Base-by-base conservation (phyloP, 2,888 invertebrate genomes). In the Nyleta sp. region DNA sequence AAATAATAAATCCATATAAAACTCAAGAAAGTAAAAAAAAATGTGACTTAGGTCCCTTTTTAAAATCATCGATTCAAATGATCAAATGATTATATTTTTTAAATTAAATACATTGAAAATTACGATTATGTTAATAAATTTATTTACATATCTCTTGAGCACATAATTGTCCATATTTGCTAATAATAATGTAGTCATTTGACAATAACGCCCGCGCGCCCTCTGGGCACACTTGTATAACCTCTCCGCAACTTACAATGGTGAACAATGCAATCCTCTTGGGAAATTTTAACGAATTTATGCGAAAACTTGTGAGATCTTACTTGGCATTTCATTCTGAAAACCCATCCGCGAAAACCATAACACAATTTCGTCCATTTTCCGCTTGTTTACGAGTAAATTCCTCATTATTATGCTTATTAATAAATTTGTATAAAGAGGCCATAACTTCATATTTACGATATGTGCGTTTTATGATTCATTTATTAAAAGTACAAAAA, bases 271-370 rank as follows among this genome's bases (percentile, higher is more conserved):
- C 22, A 35, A 35, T 55, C 20, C 55, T 38, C 55, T 15, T 11
- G 55, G 55, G 55, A 55, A 35, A 55, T 38, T 55, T 55, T 55
- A 55, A 55, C 38, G 38, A 38, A 55, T 55, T 55, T 55, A 55
- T 18, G 55, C 35, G 55, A 15, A 55, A 55, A 55, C 55, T 55
- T 55, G 7, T 20, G 13, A 53, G 55, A 55, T 55, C 55, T 38
- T 55, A 52, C 33, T 33, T 33, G 22, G 17, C 35, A 38, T 55
- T 55, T 38, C 55, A 10, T 22, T 38, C 17, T 11, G 55, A 22
- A 35, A 17, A 52, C 33, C 17, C 17, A 52, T 13, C 52, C 11
- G 24, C 33, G 52, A 31, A 33, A 52, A 31, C 17, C 24, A 15
- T 52, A 10, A 18, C 17, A 18, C 35, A 33, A 17, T 52, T 52